phyloP scores from a whole-genome alignment of 37 sponge, comb jelly and placozoan genomes.

The Theonella swinhoei region DNA sequence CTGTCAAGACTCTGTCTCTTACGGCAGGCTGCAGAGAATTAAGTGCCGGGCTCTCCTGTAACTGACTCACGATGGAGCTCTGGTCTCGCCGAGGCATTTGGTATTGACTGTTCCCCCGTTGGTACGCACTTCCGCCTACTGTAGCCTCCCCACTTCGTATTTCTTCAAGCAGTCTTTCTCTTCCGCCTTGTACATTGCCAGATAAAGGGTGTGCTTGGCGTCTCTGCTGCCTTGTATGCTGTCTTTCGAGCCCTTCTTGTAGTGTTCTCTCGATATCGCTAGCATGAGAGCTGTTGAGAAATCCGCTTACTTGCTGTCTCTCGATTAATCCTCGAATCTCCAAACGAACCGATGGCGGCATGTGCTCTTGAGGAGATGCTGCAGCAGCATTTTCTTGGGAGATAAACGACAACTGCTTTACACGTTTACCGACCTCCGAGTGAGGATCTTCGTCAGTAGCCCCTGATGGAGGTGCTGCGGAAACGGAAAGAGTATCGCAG shows the following conservation, averaged over 20 bases:
- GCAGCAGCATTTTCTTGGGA: neutral
- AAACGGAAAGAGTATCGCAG: neutral
- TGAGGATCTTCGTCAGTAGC: no score
- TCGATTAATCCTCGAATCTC: constrained; percentile 58
- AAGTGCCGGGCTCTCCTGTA: constrained; percentile 65
- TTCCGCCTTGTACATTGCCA: neutral
- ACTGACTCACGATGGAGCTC: constrained; percentile 31
- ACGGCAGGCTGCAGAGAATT: constrained; percentile 44
- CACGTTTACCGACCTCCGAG: constrained; percentile 2
- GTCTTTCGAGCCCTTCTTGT: constrained; percentile 5
- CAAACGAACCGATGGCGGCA: constrained; percentile 41
- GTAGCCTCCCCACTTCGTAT: neutral
- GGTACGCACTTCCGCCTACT: neutral
- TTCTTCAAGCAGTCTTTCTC: neutral
- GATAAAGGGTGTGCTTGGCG: neutral
- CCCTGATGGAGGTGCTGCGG: neutral
- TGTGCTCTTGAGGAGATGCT: constrained; percentile 9
- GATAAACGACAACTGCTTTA: constrained; percentile 9
- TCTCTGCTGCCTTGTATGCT: neutral
- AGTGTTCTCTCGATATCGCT: constrained; percentile 25
- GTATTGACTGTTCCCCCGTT: constrained; percentile 37
- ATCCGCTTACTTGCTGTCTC: constrained; percentile 23
- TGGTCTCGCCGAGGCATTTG: constrained; percentile 61
- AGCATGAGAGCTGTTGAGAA: constrained; percentile 32
- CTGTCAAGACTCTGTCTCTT: constrained; percentile 72